phyloP scores from a whole-genome alignment of 2,888 invertebrate species.

The Ellobium chinense region DNA sequence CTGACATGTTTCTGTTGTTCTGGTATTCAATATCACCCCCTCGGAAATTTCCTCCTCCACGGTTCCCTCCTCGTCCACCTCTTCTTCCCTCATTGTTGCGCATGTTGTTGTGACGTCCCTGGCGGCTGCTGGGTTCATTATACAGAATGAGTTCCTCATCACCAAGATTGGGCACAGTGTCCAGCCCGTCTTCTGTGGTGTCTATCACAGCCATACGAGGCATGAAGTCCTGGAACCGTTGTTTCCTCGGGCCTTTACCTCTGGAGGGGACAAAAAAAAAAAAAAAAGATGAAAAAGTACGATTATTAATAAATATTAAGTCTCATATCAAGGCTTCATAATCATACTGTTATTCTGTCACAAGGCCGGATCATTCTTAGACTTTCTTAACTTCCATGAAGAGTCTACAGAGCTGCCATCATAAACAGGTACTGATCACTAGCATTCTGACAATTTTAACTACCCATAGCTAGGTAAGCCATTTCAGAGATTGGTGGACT shows the following conservation, averaged over 20 bases:
- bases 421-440: too few relatives aligned
- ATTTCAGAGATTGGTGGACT: too few relatives aligned
- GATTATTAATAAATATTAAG: too few relatives aligned
- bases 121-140: background rate
- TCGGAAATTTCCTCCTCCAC: constrained; percentile 25
- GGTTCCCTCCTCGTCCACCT: constrained; percentile 8
- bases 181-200: constrained; percentile 47
- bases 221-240: constrained; percentile 52
- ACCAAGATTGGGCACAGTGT: constrained; percentile 36
- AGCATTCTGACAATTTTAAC: too few relatives aligned
- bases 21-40: constrained; percentile 11
- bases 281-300: background rate
- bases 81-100: background rate
- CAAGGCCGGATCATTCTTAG: too few relatives aligned
- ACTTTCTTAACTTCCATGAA: too few relatives aligned
- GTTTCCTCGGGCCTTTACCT: constrained; percentile 44
- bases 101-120: background rate
- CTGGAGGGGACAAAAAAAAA: constrained; percentile 15
- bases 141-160: constrained; percentile 36
- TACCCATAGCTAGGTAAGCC: too few relatives aligned
- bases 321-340: too few relatives aligned
- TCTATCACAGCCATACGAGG: constrained; percentile 51
- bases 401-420: too few relatives aligned
- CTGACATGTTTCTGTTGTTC: constrained; percentile 11
- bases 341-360: too few relatives aligned